Percentiles rank a stretch among this genome's conserved stretches.
Conservation (phyloP, 2,888 invertebrate genomes). For the Mesopsocus fuscifrons region DNA sequence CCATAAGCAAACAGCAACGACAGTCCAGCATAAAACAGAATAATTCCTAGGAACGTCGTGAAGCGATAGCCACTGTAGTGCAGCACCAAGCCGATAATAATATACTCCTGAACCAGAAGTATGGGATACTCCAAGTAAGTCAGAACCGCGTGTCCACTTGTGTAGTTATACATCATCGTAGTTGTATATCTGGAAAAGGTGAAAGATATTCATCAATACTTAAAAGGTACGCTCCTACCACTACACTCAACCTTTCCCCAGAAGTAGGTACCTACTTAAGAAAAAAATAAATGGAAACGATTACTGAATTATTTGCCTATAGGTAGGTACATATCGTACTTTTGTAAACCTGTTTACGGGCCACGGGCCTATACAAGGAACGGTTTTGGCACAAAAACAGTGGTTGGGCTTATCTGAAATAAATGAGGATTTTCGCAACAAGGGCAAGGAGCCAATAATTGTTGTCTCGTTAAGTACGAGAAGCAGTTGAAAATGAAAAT, state of each 20-base stretch:
- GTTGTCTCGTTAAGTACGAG: too few species aligned
- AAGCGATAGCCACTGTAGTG: conserved; percentile 41
- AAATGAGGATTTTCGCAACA: too few species aligned
- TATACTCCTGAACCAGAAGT: conserved; percentile 52
- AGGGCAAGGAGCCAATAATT: too few species aligned
- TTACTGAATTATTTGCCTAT: too few species aligned
- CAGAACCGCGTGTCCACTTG: conserved; percentile 48
- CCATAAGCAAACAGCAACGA: conserved; percentile 26
- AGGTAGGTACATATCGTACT: too few species aligned
- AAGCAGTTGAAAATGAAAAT: too few species aligned
- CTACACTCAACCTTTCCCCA: background rate
- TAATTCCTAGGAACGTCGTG: conserved; percentile 22
- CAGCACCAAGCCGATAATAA: conserved; percentile 49
- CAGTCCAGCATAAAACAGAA: conserved; percentile 23
- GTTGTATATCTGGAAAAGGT: conserved; percentile 56
- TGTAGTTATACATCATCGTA: conserved; percentile 61
- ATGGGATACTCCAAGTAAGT: conserved; percentile 75
- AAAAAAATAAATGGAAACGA: too few species aligned
- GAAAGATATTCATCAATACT: conserved; percentile 13
- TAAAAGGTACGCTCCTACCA: background rate
- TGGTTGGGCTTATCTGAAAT: too few species aligned
- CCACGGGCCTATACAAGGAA: too few species aligned
- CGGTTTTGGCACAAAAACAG: too few species aligned
- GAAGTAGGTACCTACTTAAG: too few species aligned
- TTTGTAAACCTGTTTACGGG: too few species aligned